Percentiles rank a stretch among this genome's conserved stretches.
Evolutionary conservation across 1,140 invertebrate genomes (phyloP).

Genomic region (Drosophila kanapiae): DNA sequence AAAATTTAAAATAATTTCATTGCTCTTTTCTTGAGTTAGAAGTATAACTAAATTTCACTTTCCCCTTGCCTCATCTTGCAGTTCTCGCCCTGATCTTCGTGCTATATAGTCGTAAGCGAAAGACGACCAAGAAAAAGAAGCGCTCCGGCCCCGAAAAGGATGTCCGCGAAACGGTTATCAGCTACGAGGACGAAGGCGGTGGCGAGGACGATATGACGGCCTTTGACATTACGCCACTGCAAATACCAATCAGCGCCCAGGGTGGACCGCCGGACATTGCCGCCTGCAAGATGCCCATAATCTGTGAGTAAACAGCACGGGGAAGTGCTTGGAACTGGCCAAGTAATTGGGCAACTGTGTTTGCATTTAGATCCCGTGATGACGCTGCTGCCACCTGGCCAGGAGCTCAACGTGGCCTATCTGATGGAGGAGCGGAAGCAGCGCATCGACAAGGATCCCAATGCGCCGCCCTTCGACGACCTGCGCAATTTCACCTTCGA

Average conservation of each 20-base stretch:
- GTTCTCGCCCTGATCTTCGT: conserved; percentile 97
- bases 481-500: conserved; percentile 99
- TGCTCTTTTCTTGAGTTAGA: background rate
- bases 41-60: background rate
- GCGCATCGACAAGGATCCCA: conserved; percentile 97
- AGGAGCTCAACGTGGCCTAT: conserved; percentile 96
- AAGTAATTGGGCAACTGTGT: conserved; percentile 39
- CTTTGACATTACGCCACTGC: conserved; percentile 98
- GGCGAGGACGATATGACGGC: conserved; percentile 99
- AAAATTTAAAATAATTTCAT: background rate
- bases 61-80: conserved; percentile 86
- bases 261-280: conserved; percentile 91
- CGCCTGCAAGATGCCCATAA: conserved; percentile 90
- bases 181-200: conserved; percentile 98
- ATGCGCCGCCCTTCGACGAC: conserved; percentile 98
- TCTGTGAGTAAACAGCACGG: conserved; percentile 88
- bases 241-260: conserved; percentile 94
- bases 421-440: conserved; percentile 98
- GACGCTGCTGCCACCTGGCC: conserved; percentile 86
- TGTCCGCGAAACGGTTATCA: conserved; percentile 99
- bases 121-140: conserved; percentile 94
- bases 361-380: conserved; percentile 86
- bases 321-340: conserved; percentile 14
- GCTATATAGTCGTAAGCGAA: conserved; percentile 95
- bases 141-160: conserved; percentile 99